Percentiles rank a stretch among this genome's conserved stretches.
Conservation (phyloP, 1,140 invertebrate species). For the Magallana angulata region DNA sequence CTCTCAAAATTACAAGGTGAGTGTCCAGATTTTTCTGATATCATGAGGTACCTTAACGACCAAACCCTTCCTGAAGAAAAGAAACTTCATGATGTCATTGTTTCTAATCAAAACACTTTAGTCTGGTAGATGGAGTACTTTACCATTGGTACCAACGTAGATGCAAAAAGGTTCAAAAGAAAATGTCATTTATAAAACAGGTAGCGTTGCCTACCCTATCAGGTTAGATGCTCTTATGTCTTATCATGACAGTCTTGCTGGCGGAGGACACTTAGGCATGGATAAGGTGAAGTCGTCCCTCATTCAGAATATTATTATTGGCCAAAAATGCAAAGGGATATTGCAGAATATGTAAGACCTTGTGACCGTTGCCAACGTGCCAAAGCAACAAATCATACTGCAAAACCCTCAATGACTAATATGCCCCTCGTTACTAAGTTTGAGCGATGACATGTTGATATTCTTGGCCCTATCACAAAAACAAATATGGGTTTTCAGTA, state of each 20-base stretch:
- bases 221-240: conserved; percentile 48
- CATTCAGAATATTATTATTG: no score
- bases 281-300: no score
- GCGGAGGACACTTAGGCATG: conserved; percentile 54
- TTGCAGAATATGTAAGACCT: no score
- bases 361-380: no score
- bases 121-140: conserved; percentile 56
- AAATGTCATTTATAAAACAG: conserved; percentile 32
- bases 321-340: no score
- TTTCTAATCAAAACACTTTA: conserved; percentile 54
- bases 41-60: conserved; percentile 44
- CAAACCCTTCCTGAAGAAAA: conserved; percentile 51
- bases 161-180: conserved; percentile 46
- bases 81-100: conserved; percentile 20
- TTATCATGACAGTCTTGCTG: conserved; percentile 54
- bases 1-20: conserved; percentile 39
- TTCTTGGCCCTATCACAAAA: conserved; percentile 46
- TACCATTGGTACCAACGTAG: conserved; percentile 56
- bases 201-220: conserved; percentile 50
- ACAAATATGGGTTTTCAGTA: conserved; percentile 49
- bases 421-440: conserved; percentile 39
- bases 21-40: conserved; percentile 51
- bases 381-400: background rate
- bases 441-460: conserved; percentile 37
- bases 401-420: conserved; percentile 2